Percentiles rank a stretch among this genome's conserved stretches.
Conservation (phyloP, 2,888 invertebrate genomes). For the Oscheius myriophilus region DNA sequence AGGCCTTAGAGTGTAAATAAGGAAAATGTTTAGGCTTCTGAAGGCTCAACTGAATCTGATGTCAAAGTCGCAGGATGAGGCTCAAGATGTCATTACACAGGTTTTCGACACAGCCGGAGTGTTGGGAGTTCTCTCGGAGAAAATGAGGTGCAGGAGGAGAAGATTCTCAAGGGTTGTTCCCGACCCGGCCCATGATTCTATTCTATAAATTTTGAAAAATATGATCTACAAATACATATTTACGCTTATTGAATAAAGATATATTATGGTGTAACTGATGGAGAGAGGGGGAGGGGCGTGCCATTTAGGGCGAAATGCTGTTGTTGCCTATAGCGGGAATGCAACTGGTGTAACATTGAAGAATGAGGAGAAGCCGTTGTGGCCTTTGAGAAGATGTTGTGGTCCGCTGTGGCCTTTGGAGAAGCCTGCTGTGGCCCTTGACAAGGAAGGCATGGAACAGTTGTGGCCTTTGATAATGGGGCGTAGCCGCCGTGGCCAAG, state of each 20-base stretch:
- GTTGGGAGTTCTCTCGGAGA: conserved; percentile 49
- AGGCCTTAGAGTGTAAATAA: not conserved
- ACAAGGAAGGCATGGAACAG: conserved; percentile 5
- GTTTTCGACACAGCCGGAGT: conserved; percentile 58
- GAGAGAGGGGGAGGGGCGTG: not conserved
- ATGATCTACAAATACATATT: not conserved
- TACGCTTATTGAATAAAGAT: not conserved
- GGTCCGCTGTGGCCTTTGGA: conserved; percentile 2
- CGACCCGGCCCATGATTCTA: conserved; percentile 50
- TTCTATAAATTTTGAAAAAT: conserved; percentile 34
- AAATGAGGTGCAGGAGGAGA: conserved; percentile 38
- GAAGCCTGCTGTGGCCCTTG: not conserved
- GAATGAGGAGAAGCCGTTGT: not conserved
- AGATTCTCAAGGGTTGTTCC: conserved; percentile 51
- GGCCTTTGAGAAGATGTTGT: not conserved
- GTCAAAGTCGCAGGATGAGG: conserved; percentile 74
- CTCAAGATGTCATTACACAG: conserved; percentile 74
- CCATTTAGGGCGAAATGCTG: not conserved
- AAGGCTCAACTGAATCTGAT: conserved; percentile 75
- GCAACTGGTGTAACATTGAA: not conserved
- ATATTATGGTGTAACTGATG: not conserved
- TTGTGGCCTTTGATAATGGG: too few relatives aligned
- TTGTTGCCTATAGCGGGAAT: too few relatives aligned
- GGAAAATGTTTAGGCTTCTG: conserved; percentile 71
- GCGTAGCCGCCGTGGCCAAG: too few relatives aligned